Evolutionary conservation across 2,113 vertebrate genomes (phyloP).

Genomic region (Corythornis madagascariensis): DNA sequence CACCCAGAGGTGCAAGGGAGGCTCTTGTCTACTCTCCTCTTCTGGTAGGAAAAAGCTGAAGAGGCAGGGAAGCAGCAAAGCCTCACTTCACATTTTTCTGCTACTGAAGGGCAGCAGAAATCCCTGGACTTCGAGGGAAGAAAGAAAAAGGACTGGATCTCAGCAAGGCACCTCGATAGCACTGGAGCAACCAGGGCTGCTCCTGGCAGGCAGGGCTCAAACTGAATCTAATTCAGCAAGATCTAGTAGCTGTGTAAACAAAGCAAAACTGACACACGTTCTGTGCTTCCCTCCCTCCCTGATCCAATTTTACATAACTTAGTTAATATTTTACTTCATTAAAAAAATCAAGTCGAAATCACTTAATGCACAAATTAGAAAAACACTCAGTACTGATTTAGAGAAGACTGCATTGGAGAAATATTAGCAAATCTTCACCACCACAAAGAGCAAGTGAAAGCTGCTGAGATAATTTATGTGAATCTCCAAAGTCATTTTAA

Average conservation of each 20-base stretch:
- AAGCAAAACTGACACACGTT: background rate
- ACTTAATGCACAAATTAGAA: background rate
- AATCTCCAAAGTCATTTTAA: conserved; percentile 29
- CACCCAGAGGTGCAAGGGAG: background rate
- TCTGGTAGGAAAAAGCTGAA: background rate
- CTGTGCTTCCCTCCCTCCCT: background rate
- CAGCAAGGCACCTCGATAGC: background rate
- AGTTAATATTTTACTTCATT: conserved; percentile 6
- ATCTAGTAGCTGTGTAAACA: background rate
- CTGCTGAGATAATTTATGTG: conserved; percentile 41
- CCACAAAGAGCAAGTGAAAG: conserved; percentile 5
- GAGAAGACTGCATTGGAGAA: background rate
- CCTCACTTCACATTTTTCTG: background rate
- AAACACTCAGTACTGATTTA: background rate
- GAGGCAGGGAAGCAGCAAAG: background rate
- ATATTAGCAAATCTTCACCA: background rate
- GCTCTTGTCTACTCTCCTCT: background rate
- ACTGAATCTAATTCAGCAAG: background rate
- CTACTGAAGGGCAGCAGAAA: background rate
- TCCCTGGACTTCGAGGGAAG: background rate
- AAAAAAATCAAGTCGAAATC: background rate
- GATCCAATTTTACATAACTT: background rate
- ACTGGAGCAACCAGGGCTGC: background rate
- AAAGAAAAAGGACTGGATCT: background rate
- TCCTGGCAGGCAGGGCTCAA: background rate